Evolutionary conservation across 2,888 invertebrate species (phyloP), one percentile per base, ranked within the genome.

Genomic region (Labia minor): DNA sequence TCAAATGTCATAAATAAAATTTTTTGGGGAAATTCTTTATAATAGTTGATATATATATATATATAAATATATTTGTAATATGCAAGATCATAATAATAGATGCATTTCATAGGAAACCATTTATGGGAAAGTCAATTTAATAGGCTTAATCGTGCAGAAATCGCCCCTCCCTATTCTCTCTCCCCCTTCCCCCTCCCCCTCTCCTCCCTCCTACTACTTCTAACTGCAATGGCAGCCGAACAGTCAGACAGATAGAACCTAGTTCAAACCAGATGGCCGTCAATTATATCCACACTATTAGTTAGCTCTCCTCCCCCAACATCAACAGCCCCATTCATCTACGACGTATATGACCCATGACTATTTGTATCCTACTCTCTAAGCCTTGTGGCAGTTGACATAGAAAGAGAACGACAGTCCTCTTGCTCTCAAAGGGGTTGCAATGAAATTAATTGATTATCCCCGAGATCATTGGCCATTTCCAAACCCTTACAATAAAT

Each of bases 131-230:
- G 49, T 49, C 49, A 49, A 49, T 49, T 49, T 49, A 49, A 49
- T 49, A 49, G 49, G 49, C 49, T 49, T 49, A 49, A 49, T 49
- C 49, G 49, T 49, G 49, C 49, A 49, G 49, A 49, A 49, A 49
- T 49, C 3, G 49, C 14, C n/a, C 49, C 49, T 14, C 14, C n/a
- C 49, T 49, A n/a, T n/a, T n/a, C n/a, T n/a, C n/a, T n/a, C n/a
- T n/a, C n/a, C n/a, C n/a, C 6, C 6, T 11, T n/a, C 14, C n/a
- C 49, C 49, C 49, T 49, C n/a, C 49, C 14, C 49, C 49, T 49
- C n/a, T 14, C 14, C n/a, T n/a, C n/a, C n/a, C n/a, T n/a, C n/a
- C n/a, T n/a, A 4, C n/a, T 14, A 4, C 49, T 49, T 3, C 49
- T 49, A 26, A 26, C 26, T 26, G 26, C 4, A 26, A 26, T 26